These are phyloP conservation scores for Otolemur crassicaudatus DNA, from an alignment of 2,797 vertebrate species.

Conservation along the genomic window DNA sequence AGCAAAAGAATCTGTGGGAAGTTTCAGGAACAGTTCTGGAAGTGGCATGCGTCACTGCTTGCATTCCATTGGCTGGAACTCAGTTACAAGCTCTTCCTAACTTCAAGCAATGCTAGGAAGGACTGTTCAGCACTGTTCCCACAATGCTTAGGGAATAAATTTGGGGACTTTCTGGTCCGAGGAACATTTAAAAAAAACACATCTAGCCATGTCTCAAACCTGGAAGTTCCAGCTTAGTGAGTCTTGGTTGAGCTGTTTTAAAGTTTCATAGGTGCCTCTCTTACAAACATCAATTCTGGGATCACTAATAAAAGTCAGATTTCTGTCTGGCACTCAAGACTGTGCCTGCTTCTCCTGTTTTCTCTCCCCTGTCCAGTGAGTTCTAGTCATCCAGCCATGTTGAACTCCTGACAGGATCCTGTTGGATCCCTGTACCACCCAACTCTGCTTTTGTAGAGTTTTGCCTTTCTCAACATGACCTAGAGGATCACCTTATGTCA, in stretches of 20 bases:
- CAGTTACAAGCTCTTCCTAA: neutral
- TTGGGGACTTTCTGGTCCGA: neutral
- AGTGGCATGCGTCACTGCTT: neutral
- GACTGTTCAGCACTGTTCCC: neutral
- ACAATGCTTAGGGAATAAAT: neutral
- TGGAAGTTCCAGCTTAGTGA: neutral
- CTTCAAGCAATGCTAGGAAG: neutral
- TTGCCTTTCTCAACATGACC: neutral
- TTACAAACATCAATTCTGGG: neutral
- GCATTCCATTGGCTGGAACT: neutral
- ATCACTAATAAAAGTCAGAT: neutral
- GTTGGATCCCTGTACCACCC: neutral
- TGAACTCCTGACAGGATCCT: neutral
- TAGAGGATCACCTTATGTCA: neutral
- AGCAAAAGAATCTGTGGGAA: neutral
- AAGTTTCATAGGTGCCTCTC: neutral
- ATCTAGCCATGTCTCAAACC: neutral
- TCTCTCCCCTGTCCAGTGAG: neutral
- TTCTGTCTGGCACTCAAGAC: neutral
- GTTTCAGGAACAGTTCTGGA: neutral
- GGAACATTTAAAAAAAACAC: neutral
- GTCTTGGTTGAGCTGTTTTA: neutral
- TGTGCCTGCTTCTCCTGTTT: neutral
- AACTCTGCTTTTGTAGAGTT: neutral
- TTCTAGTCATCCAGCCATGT: neutral